A percentile compares a stretch with the other conserved stretches of the same genome.
Conservation (phyloP, 2,888 invertebrate species). For the Epistrophella euchroma region DNA sequence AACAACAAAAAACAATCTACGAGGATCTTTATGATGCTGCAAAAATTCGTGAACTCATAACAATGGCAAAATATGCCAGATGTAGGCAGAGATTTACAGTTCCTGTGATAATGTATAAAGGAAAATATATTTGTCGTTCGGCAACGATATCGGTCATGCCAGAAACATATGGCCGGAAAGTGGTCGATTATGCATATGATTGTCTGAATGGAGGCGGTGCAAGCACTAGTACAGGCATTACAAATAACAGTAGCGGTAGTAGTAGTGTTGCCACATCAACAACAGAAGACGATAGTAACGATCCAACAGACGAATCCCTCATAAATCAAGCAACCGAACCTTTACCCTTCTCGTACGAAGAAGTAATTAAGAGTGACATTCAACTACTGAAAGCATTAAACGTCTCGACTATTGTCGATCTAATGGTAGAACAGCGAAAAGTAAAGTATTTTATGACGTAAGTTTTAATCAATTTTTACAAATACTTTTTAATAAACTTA, state of each 20-base stretch:
- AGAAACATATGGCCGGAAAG: slow-evolving; percentile 89
- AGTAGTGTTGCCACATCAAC: slow-evolving; percentile 20
- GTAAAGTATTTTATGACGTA: slow-evolving; percentile 92
- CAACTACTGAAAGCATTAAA: slow-evolving; percentile 88
- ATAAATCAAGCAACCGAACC: slow-evolving; percentile 77
- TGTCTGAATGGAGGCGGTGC: slow-evolving; percentile 78
- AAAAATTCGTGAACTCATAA: slow-evolving; percentile 87
- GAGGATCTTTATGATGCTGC: slow-evolving; percentile 86
- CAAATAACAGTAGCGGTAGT: slow-evolving; percentile 18
- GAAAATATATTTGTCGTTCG: slow-evolving; percentile 90
- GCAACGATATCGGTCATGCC: slow-evolving; percentile 90
- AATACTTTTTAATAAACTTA: background rate
- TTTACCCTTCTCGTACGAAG: slow-evolving; percentile 81
- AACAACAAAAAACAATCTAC: slow-evolving; percentile 85
- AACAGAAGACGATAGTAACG: slow-evolving; percentile 80
- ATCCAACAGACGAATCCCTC: slow-evolving; percentile 80
- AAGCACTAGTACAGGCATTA: slow-evolving; percentile 62
- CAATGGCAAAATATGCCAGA: slow-evolving; percentile 88
- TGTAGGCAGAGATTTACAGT: slow-evolving; percentile 91
- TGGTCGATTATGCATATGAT: slow-evolving; percentile 85
- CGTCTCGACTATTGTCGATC: slow-evolving; percentile 90
- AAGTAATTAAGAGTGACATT: slow-evolving; percentile 86
- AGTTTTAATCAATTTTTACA: slow-evolving; percentile 81
- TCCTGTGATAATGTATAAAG: slow-evolving; percentile 90
- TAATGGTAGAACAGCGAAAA: slow-evolving; percentile 94